Evolutionary conservation across 2,797 vertebrate genomes (phyloP).

Genomic region (Bradypus variegatus): DNA sequence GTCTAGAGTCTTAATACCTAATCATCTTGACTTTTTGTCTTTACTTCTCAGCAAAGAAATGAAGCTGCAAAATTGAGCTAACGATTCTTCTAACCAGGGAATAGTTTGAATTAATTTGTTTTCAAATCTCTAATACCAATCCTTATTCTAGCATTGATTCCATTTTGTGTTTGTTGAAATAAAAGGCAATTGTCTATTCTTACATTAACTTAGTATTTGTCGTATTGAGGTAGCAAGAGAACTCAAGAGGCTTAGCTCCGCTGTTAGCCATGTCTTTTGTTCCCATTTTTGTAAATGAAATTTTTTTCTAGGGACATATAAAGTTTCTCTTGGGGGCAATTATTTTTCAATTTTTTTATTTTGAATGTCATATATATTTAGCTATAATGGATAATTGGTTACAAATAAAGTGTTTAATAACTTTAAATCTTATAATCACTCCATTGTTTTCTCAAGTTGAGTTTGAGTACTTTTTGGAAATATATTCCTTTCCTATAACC

Average conservation of each 20-base stretch:
- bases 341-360: constrained; percentile 18
- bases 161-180: constrained; percentile 36
- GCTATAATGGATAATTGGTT: constrained; percentile 26
- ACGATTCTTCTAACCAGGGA: background rate
- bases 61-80: background rate
- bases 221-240: background rate
- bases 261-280: background rate
- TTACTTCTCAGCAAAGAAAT: background rate
- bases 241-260: background rate
- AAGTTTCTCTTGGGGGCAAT: background rate
- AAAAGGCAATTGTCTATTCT: background rate
- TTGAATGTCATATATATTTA: constrained; percentile 5
- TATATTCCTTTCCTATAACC: constrained; percentile 8
- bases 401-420: constrained; percentile 22
- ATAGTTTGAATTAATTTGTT: constrained; percentile 19
- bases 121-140: constrained; percentile 16
- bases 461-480: constrained; percentile 3
- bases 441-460: constrained; percentile 15
- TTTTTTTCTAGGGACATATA: background rate
- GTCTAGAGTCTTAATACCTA: background rate
- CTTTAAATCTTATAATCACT: constrained; percentile 3
- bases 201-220: constrained; percentile 24
- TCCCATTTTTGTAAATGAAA: background rate
- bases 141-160: constrained; percentile 23
- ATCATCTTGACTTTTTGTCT: constrained; percentile 21